Conservation (phyloP, 2,888 invertebrate genomes). For the Coelinius sp. region DNA sequence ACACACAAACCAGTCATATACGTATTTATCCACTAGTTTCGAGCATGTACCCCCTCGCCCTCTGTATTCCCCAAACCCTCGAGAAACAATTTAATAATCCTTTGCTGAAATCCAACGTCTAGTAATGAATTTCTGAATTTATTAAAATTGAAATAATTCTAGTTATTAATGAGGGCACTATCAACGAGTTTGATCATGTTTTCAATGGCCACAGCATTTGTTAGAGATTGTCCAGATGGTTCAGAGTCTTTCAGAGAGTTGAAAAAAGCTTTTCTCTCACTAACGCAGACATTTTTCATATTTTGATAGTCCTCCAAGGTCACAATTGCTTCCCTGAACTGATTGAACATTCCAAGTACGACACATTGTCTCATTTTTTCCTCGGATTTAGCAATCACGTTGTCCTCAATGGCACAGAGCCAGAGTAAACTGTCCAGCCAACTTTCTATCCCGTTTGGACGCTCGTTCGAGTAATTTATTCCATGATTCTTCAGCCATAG, state of each 20-base stretch:
- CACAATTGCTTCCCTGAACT: not conserved
- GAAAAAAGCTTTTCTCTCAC: not conserved
- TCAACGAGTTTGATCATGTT: not conserved
- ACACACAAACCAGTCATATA: constrained; percentile 24
- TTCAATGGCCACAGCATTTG: not conserved
- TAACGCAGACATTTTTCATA: not conserved
- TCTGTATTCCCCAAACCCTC: not conserved
- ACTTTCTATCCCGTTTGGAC: constrained; percentile 45
- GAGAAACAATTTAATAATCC: constrained; percentile 19
- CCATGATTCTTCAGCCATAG: constrained; percentile 60
- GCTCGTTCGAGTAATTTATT: constrained; percentile 55
- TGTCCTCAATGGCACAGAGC: constrained; percentile 56
- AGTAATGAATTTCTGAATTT: not conserved
- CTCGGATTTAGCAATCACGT: constrained; percentile 14
- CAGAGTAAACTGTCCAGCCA: constrained; percentile 62
- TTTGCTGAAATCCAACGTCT: not conserved
- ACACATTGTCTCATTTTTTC: constrained; percentile 22
- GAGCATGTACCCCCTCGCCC: not conserved
- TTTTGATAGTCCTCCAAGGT: not conserved
- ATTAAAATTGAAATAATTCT: not conserved
- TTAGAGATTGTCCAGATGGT: not conserved
- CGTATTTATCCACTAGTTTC: constrained; percentile 12
- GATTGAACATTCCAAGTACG: not conserved
- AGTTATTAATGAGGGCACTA: not conserved
- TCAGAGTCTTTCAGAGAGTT: not conserved